Conservation (phyloP, 37 sponge, comb jelly and placozoan genomes). For the Axinella damicornis region DNA sequence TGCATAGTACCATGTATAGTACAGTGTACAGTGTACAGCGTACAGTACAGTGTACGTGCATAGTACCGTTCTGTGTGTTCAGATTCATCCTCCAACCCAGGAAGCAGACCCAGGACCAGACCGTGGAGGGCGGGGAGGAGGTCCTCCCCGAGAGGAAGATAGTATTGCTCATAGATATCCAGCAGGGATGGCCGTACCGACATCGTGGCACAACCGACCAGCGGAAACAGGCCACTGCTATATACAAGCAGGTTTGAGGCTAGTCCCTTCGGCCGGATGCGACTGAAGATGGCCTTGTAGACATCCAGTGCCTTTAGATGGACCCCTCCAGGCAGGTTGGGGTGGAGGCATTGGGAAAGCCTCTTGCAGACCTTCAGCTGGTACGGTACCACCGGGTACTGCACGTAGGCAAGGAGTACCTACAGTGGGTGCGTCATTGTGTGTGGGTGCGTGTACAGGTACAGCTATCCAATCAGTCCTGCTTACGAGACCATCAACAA, state of each 20-base stretch:
- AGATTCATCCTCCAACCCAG: slow-evolving; percentile 90
- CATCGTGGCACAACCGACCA: slow-evolving; percentile 84
- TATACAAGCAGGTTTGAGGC: slow-evolving; percentile 73
- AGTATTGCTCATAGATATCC: slow-evolving; percentile 83
- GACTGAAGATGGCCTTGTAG: slow-evolving; percentile 80
- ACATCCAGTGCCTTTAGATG: slow-evolving; percentile 87
- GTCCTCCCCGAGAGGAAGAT: slow-evolving; percentile 70
- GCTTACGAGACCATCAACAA: too few relatives aligned
- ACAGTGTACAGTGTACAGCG: too few relatives aligned
- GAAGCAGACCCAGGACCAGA: slow-evolving; percentile 81
- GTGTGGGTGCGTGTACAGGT: too few relatives aligned
- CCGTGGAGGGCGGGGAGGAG: slow-evolving; percentile 84
- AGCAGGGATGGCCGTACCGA: slow-evolving; percentile 77
- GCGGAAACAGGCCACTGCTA: slow-evolving; percentile 84
- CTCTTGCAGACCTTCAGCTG: slow-evolving; percentile 81
- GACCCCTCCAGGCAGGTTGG: slow-evolving; percentile 87
- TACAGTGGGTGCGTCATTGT: slow-evolving; percentile 1
- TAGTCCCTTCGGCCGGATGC: slow-evolving; percentile 73
- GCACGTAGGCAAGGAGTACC: slow-evolving; percentile 83
- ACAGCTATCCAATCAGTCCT: too few relatives aligned
- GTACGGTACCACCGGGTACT: slow-evolving; percentile 80
- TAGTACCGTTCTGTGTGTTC: slow-evolving; percentile 63
- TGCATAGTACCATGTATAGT: not conserved
- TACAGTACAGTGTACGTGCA: not conserved
- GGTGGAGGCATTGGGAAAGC: slow-evolving; percentile 94